These are phyloP conservation scores for Nasonia oneida DNA, from an alignment of 2,888 invertebrate species.

Conservation along the genomic window DNA sequence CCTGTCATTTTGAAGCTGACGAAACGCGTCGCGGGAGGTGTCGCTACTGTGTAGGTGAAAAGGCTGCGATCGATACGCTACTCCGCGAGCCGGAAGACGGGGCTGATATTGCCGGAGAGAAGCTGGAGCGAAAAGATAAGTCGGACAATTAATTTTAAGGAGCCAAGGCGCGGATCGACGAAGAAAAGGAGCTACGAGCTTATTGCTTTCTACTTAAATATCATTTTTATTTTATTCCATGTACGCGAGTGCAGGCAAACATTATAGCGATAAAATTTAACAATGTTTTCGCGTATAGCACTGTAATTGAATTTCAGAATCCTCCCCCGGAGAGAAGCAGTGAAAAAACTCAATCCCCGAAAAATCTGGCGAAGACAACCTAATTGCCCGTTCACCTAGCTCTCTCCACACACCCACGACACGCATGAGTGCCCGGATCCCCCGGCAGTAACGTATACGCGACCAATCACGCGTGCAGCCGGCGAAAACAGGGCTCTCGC, in stretches of 20 bases:
- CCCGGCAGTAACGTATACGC: not conserved
- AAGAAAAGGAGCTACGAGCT: not conserved
- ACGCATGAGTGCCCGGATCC: not conserved
- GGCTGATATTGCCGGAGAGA: constrained; percentile 55
- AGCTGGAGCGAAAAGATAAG: constrained; percentile 73
- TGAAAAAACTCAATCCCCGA: not conserved
- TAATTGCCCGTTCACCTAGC: constrained; percentile 17
- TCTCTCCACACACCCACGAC: not conserved
- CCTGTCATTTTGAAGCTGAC: constrained; percentile 32
- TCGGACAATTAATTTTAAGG: constrained; percentile 74
- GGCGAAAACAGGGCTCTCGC: constrained; percentile 6
- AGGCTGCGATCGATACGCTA: constrained; percentile 70
- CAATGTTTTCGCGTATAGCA: not conserved
- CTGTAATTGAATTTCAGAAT: not conserved
- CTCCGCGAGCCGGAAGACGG: not conserved
- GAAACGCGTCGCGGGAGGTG: constrained; percentile 7
- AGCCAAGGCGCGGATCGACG: constrained; percentile 5
- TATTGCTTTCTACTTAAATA: not conserved
- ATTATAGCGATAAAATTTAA: no score
- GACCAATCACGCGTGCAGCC: constrained; percentile 27
- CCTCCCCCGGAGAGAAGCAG: not conserved
- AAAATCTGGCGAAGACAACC: not conserved
- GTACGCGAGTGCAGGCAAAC: no score
- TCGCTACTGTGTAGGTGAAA: not conserved
- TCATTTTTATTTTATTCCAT: no score